phyloP scores from a whole-genome alignment of 2,797 vertebrate genomes.

The Coendou prehensilis region DNA sequence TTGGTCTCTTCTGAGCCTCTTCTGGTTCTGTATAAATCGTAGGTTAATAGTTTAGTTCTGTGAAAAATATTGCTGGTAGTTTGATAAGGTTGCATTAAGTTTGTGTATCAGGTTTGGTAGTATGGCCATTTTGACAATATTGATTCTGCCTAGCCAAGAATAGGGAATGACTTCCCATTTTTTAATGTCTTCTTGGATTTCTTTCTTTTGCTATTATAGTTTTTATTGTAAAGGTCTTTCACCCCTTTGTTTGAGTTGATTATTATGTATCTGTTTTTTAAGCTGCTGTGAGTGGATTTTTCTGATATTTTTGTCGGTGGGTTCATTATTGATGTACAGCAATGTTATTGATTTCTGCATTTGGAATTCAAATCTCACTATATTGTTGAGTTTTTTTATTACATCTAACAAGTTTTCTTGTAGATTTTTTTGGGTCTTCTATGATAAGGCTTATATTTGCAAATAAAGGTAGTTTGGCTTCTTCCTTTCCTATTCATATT shows the following conservation, averaged over 20 bases:
- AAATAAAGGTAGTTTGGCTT: not conserved
- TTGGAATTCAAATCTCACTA: not conserved
- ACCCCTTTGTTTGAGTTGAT: not conserved
- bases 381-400: not conserved
- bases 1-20: not conserved
- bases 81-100: not conserved
- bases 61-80: not conserved
- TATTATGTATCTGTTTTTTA: not conserved
- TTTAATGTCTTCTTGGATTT: not conserved
- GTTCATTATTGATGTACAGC: not conserved
- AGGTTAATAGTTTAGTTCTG: not conserved
- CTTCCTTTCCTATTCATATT: not conserved
- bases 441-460: not conserved
- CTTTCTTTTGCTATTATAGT: not conserved
- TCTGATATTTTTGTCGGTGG: not conserved
- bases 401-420: not conserved
- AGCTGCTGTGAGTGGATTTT: not conserved
- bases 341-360: not conserved
- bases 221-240: not conserved
- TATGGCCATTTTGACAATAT: not conserved
- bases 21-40: not conserved
- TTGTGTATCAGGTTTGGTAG: not conserved
- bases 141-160: not conserved
- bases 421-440: not conserved
- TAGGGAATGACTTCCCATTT: not conserved